Evolutionary conservation across 1,140 invertebrate genomes (phyloP), one percentile per base, ranked within the genome.

Genomic region (Drosophila tani): DNA sequence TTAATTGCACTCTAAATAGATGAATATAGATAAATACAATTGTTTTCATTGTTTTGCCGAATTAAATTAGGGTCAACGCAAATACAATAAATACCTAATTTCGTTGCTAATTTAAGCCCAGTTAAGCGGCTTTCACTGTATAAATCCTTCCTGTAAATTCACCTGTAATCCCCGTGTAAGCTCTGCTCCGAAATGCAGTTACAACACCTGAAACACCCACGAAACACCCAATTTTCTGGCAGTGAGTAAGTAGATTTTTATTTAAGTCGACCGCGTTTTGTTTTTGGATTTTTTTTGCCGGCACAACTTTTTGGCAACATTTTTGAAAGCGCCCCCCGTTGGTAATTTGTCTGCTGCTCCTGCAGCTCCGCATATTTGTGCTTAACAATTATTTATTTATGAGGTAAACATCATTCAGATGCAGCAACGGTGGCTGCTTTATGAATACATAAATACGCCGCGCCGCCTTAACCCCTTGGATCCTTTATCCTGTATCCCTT

Each of bases 351-450:
- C 82, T 84, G 79, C 46, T 43, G 55, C 67, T 62, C 32, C 53
- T 65, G 78, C 70, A 71, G 70, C 63, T 69, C 66, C 50, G 76
- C 82, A 83, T 80, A 88, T 88, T 83, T 83, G 80, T 66, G 81
- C 81, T 87, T 77, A 88, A 81, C 84, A 81, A 88, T 87, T 87
- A 87, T 84, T 83, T 87, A 87, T 87, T 87, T 87, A 88, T 90
- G 85, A 88, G 85, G 85, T 88, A 81, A 88, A 88, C 85, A 88
- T 84, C 85, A 88, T 88, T 88, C 85, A 79, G 84, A 84, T 88
- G 84, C 85, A 60, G 50, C 43, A 29, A 47, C 50, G 58, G 81
- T 40, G 58, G 64, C 83, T 68, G 68, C 79, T 86, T 75, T 86
- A 79, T 86, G 75, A 82, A 82, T 86, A 82, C 58, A 82, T 86